Base-by-base conservation (phyloP, 2,797 vertebrate genomes). In the Scyliorhinus canicula region DNA sequence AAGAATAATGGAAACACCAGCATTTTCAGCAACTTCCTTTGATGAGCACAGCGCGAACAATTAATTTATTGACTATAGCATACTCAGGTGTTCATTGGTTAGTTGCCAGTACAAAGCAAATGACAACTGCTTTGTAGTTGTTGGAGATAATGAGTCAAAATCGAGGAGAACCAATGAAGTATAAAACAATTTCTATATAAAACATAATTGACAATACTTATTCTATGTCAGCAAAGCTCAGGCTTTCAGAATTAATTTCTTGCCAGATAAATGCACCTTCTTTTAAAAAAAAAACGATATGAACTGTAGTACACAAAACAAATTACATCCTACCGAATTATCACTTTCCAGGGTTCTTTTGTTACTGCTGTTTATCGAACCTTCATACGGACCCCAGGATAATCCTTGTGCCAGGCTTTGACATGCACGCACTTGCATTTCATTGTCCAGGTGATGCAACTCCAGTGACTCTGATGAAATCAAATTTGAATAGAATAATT, bases 311-410 rank as follows among this genome's bases (percentile, higher is more conserved):
- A 69, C 69, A 74, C 67, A 74, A n/a, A 94, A 85, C 24, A 28
- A 69, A 69, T 52, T 28, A 26, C 44, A 65, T 71, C 93, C 67
- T 94, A 94, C 93, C 93, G 44, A 35, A 11, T 71, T 74, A 11
- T 94, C 65, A 74, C 44, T 69, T 52, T 74, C 67, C 69, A 12
- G 65, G 44, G 93, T 74, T 71, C 47, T 71, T 94, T 74, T 74
- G 67, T 52, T 71, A 52, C 28, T 94, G 93, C 93, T 94, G 67
- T 74, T 94, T 28, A 94, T 94, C 31, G 93, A 97, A 95, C 99
- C 99, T 0, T 95, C 96, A 96, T 98, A 99, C 0, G 99, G 99
- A 6, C 99, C 99, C 99, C 99, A 99, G 40, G 96, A 96, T 4
- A 98, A 98, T 67, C 98, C 98, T 31, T 97, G 95, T 0, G 96